Base-by-base conservation (phyloP, 92 coral and sea anemone species). In the Phymanthus crucifer region DNA sequence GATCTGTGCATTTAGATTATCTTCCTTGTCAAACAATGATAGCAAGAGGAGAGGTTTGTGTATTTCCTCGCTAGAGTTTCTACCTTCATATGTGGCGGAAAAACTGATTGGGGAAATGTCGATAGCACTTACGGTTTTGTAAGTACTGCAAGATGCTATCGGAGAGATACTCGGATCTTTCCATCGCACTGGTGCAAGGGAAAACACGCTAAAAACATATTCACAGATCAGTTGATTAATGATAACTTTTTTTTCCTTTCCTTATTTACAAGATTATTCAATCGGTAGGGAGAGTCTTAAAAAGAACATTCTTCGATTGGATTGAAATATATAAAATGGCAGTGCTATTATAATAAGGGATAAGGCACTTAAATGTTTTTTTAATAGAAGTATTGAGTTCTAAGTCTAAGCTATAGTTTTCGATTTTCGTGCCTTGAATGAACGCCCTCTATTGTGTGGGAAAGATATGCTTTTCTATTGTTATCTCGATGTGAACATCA, bases 401-500 rank as follows among this genome's bases (percentile, higher is more conserved):
- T 3, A 69, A 34, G 47, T 36, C 32, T 36, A 23, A 61, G 35
- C 27, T 24, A 32, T 64, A 77, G 57, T 77, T 24, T 56, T 77
- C 14, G 81, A 5, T 37, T 74, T 74, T 74, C 40, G 50, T 27
- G 14, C 19, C 46, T 17, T 77, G 34, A 64, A 64, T 58, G 8
- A 61, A 40, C 52, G 75, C 56, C 75, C 50, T 32, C 52, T 38
- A 36, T 40, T 71, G 48, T 38, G 40, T 45, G 9, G 23, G 23
- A 40, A 7, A 64, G 71, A 47, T 61, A 35, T 69, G 73, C 73
- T 64, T 61, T 69, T 27, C 67, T 27, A 34, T 61, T 61, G 81
- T 77, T 77, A 77, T 77, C 81, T 61, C 21, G 58, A 54, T 35
- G 40, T 32, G 40, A 32, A 61, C 65, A 77, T 77, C 81, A 64